phyloP scores from a whole-genome alignment of 2,888 invertebrate species.

The Lordiphosa andalusiaca region DNA sequence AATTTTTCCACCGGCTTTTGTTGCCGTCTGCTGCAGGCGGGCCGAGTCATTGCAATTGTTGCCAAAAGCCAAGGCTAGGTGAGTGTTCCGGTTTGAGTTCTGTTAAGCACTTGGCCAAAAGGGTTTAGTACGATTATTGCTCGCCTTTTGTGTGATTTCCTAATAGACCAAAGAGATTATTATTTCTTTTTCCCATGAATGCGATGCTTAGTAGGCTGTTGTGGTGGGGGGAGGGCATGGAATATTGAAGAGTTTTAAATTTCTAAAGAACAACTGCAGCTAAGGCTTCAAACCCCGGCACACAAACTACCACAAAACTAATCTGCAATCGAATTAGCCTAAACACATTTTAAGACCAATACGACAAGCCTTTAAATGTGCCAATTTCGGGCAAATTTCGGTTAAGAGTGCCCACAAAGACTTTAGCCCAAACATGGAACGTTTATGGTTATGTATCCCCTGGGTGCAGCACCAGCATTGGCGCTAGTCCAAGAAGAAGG shows the following conservation, averaged over 20 bases:
- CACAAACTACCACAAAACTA: not conserved
- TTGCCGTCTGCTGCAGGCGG: slow-evolving; percentile 34
- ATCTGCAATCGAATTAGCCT: slow-evolving; percentile 19
- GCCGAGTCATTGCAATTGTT: slow-evolving; percentile 58
- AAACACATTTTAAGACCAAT: slow-evolving; percentile 49
- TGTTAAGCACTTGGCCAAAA: slow-evolving; percentile 29
- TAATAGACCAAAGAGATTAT: slow-evolving; percentile 6
- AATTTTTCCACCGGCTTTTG: slow-evolving; percentile 34
- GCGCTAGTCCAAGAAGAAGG: slow-evolving; percentile 15
- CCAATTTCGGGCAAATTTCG: slow-evolving; percentile 36
- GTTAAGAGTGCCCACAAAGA: slow-evolving; percentile 11
- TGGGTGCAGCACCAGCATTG: slow-evolving; percentile 42
- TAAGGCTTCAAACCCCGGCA: not conserved
- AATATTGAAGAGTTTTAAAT: not conserved
- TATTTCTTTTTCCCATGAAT: not conserved
- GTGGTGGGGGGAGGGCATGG: too few relatives aligned
- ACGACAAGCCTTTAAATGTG: slow-evolving; percentile 57
- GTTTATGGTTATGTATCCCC: slow-evolving; percentile 71
- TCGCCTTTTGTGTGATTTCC: slow-evolving; percentile 3
- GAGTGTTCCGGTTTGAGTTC: slow-evolving; percentile 12
- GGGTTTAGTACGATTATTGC: slow-evolving; percentile 16
- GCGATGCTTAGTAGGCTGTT: slow-evolving; percentile 11
- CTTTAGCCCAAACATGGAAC: slow-evolving; percentile 40
- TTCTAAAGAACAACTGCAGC: too few relatives aligned
- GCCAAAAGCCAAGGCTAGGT: slow-evolving; percentile 9